Evolutionary conservation across 2,113 vertebrate genomes (phyloP).

Genomic region (Pavo muticus): DNA sequence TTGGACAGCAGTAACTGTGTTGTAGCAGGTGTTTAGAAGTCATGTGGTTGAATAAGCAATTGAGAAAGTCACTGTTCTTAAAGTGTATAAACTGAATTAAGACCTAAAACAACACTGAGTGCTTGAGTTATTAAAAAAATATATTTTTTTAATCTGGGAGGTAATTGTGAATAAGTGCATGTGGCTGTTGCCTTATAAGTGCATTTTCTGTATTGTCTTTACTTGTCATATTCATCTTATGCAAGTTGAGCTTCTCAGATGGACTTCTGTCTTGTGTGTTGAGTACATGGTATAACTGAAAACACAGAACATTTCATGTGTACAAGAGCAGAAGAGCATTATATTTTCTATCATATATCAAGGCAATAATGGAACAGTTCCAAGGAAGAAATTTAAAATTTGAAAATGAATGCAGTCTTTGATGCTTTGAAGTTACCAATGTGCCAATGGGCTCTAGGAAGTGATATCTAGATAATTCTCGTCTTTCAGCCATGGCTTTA

Average conservation of each 20-base stretch:
- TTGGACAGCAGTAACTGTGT: neutral
- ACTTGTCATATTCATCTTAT: neutral
- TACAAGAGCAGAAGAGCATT: neutral
- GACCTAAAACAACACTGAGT: neutral
- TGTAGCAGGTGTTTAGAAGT: neutral
- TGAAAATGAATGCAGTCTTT: neutral
- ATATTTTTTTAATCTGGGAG: neutral
- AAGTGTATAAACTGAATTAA: neutral
- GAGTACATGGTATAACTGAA: neutral
- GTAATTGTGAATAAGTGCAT: neutral
- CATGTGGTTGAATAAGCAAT: neutral
- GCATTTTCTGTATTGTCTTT: neutral
- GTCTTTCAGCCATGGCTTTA: neutral
- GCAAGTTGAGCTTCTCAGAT: accelerated
- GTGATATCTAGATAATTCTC: neutral
- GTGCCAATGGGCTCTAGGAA: neutral
- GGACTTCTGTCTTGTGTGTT: neutral
- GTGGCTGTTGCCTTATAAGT: neutral
- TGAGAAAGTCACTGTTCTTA: neutral
- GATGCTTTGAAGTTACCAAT: neutral
- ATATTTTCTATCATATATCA: neutral
- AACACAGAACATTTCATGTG: neutral
- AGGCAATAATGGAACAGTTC: neutral
- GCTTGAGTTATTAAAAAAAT: neutral
- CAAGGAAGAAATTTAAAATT: neutral